Percentiles rank a stretch among this genome's conserved stretches.
phyloP scores from a whole-genome alignment of 2,888 invertebrate genomes.

The Lasioglossum lativentre region DNA sequence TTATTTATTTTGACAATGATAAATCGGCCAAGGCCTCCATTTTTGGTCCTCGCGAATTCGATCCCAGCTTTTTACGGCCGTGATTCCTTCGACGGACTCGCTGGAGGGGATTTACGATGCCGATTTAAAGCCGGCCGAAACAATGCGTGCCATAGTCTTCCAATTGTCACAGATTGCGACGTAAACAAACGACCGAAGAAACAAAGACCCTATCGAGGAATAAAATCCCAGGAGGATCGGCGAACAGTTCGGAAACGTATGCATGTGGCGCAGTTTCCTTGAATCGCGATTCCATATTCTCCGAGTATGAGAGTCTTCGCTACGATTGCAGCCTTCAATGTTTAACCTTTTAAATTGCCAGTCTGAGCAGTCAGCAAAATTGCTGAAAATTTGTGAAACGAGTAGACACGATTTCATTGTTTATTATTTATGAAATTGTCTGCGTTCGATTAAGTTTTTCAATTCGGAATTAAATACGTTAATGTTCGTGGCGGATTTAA shows the following conservation, averaged over 20 bases:
- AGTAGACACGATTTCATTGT: background rate
- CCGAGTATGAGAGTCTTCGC: background rate
- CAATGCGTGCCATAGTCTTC: background rate
- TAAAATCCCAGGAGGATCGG: background rate
- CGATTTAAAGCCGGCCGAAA: slow-evolving; percentile 38
- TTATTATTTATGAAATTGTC: background rate
- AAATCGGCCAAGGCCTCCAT: background rate
- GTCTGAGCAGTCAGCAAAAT: background rate
- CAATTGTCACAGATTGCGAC: background rate
- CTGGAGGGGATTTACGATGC: slow-evolving; percentile 40
- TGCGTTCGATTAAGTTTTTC: too few relatives aligned
- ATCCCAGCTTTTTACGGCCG: slow-evolving; percentile 28
- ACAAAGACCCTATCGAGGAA: background rate
- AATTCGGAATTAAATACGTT: too few relatives aligned
- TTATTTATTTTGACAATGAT: background rate
- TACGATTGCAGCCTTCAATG: background rate
- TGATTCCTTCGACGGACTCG: slow-evolving; percentile 8
- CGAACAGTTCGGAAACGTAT: background rate
- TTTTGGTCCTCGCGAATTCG: background rate
- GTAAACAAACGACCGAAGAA: background rate
- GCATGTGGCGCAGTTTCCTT: background rate
- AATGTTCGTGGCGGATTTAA: too few relatives aligned
- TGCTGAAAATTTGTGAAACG: background rate
- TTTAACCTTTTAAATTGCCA: background rate
- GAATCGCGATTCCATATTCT: background rate